These are phyloP conservation scores for Callocephalon fimbriatum DNA, from an alignment of 2,113 vertebrate species.

Conservation along the genomic window DNA sequence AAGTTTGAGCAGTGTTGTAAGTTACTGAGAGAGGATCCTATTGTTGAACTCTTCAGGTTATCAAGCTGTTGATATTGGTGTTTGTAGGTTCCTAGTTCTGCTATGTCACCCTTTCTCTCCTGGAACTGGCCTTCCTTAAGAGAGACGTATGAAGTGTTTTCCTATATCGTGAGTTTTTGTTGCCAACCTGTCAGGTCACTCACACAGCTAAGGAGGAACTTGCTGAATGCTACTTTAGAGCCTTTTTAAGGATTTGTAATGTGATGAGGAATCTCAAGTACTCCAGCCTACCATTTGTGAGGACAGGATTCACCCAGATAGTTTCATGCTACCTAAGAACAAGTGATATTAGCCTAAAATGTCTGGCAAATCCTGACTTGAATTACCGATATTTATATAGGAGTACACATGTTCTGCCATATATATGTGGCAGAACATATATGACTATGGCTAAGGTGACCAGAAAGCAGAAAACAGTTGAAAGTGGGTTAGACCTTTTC, in stretches of 20 bases:
- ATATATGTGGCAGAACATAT: neutral
- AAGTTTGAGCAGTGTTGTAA: neutral
- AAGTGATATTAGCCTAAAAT: neutral
- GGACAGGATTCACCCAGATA: neutral
- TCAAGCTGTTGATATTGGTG: neutral
- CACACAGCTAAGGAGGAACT: neutral
- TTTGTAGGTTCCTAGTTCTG: conserved; percentile 23
- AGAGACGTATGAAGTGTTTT: neutral
- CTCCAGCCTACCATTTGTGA: neutral
- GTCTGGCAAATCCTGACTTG: neutral
- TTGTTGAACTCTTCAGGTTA: neutral
- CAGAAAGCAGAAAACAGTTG: neutral
- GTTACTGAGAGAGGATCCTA: neutral
- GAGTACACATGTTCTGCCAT: neutral
- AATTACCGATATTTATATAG: neutral
- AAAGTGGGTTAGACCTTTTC: neutral
- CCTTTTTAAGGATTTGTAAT: neutral
- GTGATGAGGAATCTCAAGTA: neutral
- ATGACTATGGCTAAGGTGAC: neutral
- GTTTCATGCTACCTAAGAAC: neutral
- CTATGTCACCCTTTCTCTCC: neutral
- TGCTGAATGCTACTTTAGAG: neutral
- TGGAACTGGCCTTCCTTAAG: neutral
- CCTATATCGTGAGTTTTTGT: neutral
- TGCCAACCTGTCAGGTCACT: neutral